Evolutionary conservation across 1,140 invertebrate genomes (phyloP).

Genomic region (Diachasma alloeum): DNA sequence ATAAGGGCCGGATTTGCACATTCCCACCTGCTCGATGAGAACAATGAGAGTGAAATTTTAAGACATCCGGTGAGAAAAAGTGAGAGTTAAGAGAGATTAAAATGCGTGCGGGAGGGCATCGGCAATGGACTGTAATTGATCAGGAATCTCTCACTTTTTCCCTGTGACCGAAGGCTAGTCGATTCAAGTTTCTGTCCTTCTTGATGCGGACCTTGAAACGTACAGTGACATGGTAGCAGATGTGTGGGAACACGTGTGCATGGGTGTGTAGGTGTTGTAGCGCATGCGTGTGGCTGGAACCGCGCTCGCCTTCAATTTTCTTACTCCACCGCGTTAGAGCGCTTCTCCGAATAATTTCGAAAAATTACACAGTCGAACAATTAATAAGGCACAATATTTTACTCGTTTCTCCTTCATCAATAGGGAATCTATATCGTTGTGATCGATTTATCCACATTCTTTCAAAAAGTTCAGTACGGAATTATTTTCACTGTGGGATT

Average conservation of each 20-base stretch:
- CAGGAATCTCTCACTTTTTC: slow-evolving; percentile 2
- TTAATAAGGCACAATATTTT: no score
- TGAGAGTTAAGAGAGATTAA: background rate
- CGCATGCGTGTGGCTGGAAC: background rate
- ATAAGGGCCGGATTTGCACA: slow-evolving; percentile 1
- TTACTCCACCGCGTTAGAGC: background rate
- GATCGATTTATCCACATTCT: no score
- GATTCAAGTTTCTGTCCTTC: slow-evolving; percentile 3
- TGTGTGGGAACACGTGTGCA: background rate
- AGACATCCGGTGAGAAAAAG: background rate
- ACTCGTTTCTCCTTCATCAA: background rate
- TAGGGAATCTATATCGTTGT: no score
- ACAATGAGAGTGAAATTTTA: background rate
- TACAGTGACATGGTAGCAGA: background rate
- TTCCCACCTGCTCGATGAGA: background rate
- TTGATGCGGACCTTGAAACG: background rate
- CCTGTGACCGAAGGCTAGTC: background rate
- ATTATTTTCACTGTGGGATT: no score
- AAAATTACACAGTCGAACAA: background rate
- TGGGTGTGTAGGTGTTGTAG: background rate
- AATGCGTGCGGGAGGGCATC: background rate
- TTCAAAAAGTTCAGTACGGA: no score
- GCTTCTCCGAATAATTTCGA: background rate
- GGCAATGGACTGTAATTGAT: background rate
- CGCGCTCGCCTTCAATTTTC: background rate